Evolutionary conservation across 1,140 invertebrate species (phyloP), one percentile per base, ranked within the genome.

Genomic region (Lethocerus indicus): DNA sequence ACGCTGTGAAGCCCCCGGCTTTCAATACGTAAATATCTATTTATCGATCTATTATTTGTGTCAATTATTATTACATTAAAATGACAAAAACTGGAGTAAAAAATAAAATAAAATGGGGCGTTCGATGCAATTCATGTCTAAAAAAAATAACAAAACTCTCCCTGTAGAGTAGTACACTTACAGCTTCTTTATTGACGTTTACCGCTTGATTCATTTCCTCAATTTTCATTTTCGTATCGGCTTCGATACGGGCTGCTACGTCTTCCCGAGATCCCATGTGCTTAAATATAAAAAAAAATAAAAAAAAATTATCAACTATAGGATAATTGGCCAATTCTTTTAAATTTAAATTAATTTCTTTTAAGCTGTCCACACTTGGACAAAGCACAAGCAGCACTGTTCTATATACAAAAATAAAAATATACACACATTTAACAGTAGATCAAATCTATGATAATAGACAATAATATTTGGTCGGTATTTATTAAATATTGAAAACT

Each of bases 261-360:
- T 88, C 87, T 64, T 92, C 89, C 60, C 83, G 74, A 1, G 86
- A 89, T 45, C 88, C 88, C 83, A 91, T 87, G 62, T 91, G 85
- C 83, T 87, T n/a, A 57, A 52, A 66, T 55, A 54, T 48, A 56
- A 43, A 44, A 43, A 52, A 46, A 52, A 16, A 53, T 42, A 32
- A 36, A 46, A 25, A 28, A 13, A 6, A 2, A 3, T 39, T 48
- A 18, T 47, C 7, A 13, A 9, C 21, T 13, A 6, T 21, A 18
- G 20, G n/a, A 32, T 6, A 32, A 5, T 32, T 50, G 18, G 37
- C 27, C 4, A 32, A 32, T 32, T 32, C n/a, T 9, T 32, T 32
- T 7, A 32, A 32, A 32, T 32, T 7, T 7, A 32, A 32, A 32
- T 9, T 9, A 32, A 32, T 32, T 32, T 7, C 7, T 32, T 32